Conservation (phyloP, 2,888 invertebrate species). For the Schrankia costaestrigalis region DNA sequence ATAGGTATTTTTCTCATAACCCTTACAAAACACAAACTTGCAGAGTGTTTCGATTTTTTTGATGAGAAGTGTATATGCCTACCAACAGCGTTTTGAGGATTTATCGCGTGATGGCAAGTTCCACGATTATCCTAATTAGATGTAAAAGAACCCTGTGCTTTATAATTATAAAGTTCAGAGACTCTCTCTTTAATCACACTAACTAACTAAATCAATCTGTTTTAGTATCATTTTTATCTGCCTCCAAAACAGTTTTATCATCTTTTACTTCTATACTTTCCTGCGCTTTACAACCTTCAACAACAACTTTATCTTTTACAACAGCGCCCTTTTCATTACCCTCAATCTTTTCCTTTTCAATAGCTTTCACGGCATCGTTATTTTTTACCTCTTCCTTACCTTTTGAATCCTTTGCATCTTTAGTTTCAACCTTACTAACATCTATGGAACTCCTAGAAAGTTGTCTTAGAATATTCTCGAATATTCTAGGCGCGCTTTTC, state of each 20-base stretch:
- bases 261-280: neutral
- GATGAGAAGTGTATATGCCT: too few relatives aligned
- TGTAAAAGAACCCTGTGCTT: too few relatives aligned
- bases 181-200: too few relatives aligned
- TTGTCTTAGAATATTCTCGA: conserved; percentile 68
- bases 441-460: conserved; percentile 65
- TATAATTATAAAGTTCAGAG: too few relatives aligned
- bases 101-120: too few relatives aligned
- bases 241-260: neutral
- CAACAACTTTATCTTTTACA: neutral
- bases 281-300: neutral
- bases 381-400: conserved; percentile 1
- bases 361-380: neutral
- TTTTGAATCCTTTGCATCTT: conserved; percentile 4
- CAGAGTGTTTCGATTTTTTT: too few relatives aligned
- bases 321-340: neutral
- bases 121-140: too few relatives aligned
- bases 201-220: neutral
- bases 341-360: neutral
- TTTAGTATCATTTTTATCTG: neutral
- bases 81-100: too few relatives aligned
- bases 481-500: conserved; percentile 71
- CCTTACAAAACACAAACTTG: too few relatives aligned
- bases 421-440: conserved; percentile 29
- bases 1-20: too few relatives aligned